Base-by-base conservation (phyloP, 2,888 invertebrate species). In the Mycalesis mineus region DNA sequence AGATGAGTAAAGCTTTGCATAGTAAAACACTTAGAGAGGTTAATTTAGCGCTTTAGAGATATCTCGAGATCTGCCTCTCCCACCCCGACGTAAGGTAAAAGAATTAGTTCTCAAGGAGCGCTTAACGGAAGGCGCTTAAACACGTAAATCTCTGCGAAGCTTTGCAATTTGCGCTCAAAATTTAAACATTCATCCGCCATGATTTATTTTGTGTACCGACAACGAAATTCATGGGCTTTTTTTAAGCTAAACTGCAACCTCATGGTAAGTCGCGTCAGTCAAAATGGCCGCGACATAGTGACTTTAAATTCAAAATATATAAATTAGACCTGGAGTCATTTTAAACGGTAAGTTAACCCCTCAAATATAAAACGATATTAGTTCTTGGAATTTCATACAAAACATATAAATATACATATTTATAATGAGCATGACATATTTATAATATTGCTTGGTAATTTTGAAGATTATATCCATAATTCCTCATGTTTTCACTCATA, bases 1-100 rank as follows among this genome's bases (percentile, higher is more conserved):
- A 57, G 62, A 58, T 49, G 55, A 77, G 76, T 80, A 74, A 83
- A 82, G 86, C 84, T 86, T 87, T 81, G 79, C 80, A 78, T 87
- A 87, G 83, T 70, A 51, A 52, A 58, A 72, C 70, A 65, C 62
- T 73, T 78, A 82, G 78, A 73, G 72, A 74, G 80, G 74, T 78
- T 77, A 70, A 70, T 61, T 68, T 82, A 82, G 82, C 63, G 78
- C 79, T 80, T 75, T 85, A 84, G 82, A 78, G 71, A 70, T 31
- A 31, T 82, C 81, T 77, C 70, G 66, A 69, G 64, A 68, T 72
- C 72, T 73, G 77, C 80, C 80, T 80, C 75, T 65, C 72, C 73
- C 64, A 66, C 70, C 73, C 55, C 74, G 71, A 71, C 69, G 67
- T 73, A 71, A 72, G 71, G 72, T 75, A 72, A 75, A 77, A 74